phyloP scores from a whole-genome alignment of 2,113 vertebrate species.

The Rhagologus leucostigma region DNA sequence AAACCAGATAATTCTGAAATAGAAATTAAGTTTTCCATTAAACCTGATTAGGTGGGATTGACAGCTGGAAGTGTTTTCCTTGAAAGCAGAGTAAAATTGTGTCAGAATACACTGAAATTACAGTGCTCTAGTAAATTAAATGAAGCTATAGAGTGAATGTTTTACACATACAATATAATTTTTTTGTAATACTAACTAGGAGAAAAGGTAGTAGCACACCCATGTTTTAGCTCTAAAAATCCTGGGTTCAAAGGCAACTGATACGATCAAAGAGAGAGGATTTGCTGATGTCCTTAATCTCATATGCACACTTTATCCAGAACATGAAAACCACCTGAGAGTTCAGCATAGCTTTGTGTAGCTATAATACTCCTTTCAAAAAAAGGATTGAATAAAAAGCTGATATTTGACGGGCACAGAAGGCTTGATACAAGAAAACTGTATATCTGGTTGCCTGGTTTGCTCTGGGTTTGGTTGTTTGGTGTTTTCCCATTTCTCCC shows the following conservation, averaged over 20 bases:
- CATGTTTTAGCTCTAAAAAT: not conserved
- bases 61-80: not conserved
- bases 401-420: not conserved
- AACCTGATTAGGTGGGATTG: not conserved
- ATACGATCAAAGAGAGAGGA: not conserved
- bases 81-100: not conserved
- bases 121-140: not conserved
- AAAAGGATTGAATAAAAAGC: not conserved
- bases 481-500: not conserved
- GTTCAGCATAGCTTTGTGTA: not conserved
- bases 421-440: not conserved
- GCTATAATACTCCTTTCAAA: not conserved
- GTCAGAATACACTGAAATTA: not conserved
- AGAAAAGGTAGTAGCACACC: not conserved
- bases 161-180: not conserved
- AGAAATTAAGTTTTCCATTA: not conserved
- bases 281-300: constrained; percentile 1
- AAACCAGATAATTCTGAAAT: not conserved
- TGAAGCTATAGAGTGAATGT: not conserved
- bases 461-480: not conserved
- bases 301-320: not conserved
- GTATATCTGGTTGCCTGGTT: not conserved
- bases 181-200: not conserved
- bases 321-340: not conserved
- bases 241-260: not conserved